Evolutionary conservation across 2,113 vertebrate genomes (phyloP).

Genomic region (Oenanthe oenanthe): DNA sequence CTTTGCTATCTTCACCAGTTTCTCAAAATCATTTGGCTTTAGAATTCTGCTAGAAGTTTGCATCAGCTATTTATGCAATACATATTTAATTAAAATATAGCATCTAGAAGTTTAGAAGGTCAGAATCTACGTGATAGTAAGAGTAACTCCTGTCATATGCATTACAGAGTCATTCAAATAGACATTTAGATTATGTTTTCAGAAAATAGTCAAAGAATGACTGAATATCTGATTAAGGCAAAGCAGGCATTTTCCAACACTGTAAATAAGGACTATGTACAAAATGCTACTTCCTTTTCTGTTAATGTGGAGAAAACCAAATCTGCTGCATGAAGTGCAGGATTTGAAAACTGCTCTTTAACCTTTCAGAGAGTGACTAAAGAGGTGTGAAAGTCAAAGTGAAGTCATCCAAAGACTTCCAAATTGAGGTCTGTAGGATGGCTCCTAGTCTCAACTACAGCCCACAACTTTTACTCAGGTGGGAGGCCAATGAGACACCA

Average conservation of each 20-base stretch:
- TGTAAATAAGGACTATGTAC: neutral
- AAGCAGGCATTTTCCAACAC: neutral
- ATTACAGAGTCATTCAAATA: neutral
- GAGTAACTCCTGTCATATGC: neutral
- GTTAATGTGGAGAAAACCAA: neutral
- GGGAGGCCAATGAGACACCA: neutral
- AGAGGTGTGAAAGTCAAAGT: neutral
- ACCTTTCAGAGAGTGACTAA: neutral
- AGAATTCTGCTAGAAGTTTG: neutral
- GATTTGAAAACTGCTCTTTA: neutral
- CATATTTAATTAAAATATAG: neutral
- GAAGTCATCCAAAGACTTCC: neutral
- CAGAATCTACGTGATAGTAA: neutral
- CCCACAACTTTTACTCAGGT: neutral
- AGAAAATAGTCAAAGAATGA: neutral
- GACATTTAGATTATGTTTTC: neutral
- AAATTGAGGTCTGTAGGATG: neutral
- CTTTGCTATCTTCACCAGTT: neutral
- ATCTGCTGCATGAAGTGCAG: neutral
- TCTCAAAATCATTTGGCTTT: neutral
- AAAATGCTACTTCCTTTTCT: neutral
- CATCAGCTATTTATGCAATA: neutral
- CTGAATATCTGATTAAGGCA: neutral
- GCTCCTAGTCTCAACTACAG: neutral
- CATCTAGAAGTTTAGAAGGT: neutral